Evolutionary conservation across 2,113 vertebrate genomes (phyloP).

Genomic region (Plectropomus leopardus): DNA sequence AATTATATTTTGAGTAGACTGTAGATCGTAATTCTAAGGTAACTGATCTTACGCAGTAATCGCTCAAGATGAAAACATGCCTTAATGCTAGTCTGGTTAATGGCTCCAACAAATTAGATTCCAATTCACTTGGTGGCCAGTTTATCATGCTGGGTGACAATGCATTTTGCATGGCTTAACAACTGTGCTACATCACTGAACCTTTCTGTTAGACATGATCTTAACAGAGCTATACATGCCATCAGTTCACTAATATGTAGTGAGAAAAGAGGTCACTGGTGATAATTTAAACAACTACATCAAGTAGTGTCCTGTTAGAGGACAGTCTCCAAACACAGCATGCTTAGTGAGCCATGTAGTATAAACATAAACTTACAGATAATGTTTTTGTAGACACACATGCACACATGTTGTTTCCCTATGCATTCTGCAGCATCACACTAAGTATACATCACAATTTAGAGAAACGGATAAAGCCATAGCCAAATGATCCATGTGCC

Average conservation of each 20-base stretch:
- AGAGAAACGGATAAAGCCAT: background rate
- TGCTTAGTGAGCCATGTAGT: conserved; percentile 6
- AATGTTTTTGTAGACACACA: conserved; percentile 2
- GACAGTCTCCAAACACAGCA: background rate
- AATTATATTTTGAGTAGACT: conserved; percentile 54
- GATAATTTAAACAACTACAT: conserved; percentile 50
- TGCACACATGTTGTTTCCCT: background rate
- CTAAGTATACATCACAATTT: background rate
- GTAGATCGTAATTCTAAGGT: conserved; percentile 55
- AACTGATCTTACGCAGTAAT: conserved; percentile 66
- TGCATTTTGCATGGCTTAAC: conserved; percentile 60
- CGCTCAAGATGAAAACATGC: conserved; percentile 69
- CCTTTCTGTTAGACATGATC: conserved; percentile 59
- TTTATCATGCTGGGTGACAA: conserved; percentile 66
- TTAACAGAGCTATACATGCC: conserved; percentile 37
- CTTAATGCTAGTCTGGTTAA: conserved; percentile 70
- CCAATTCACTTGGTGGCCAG: conserved; percentile 63
- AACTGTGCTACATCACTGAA: conserved; percentile 66
- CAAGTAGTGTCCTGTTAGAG: conserved; percentile 31
- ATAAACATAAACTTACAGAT: background rate
- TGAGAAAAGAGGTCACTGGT: conserved; percentile 29
- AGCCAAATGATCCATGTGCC: no score
- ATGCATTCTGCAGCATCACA: background rate
- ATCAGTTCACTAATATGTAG: conserved; percentile 48
- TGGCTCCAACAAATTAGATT: conserved; percentile 74